Percentiles rank a stretch among this genome's conserved stretches.
Conservation (phyloP, 2,797 vertebrate genomes). For the Onychomys arenicola region DNA sequence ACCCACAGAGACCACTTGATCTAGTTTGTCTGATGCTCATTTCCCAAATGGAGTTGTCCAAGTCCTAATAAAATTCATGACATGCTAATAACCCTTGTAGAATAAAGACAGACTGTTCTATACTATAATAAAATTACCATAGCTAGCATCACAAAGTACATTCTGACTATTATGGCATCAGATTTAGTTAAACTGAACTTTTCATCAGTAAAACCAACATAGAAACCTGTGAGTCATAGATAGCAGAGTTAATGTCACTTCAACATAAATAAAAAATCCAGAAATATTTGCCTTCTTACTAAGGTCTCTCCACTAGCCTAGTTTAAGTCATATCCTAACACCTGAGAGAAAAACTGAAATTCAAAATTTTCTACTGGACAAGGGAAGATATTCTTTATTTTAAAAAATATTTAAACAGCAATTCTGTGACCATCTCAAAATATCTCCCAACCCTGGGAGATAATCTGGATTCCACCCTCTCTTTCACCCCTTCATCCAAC, state of each 20-base stretch:
- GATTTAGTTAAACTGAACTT: background rate
- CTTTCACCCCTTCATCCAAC: background rate
- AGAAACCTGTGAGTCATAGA: background rate
- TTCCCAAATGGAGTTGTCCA: background rate
- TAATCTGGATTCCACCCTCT: background rate
- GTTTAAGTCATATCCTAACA: background rate
- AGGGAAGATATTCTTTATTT: background rate
- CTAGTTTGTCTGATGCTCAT: constrained; percentile 19
- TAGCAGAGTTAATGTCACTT: background rate
- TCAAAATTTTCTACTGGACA: background rate
- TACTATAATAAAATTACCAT: background rate
- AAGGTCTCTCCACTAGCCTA: background rate
- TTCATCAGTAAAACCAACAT: background rate
- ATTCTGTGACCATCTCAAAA: background rate
- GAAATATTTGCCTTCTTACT: background rate
- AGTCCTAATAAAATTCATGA: constrained; percentile 2
- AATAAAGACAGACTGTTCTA: background rate
- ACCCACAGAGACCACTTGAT: constrained; percentile 1
- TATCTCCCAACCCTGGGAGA: background rate
- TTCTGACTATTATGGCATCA: too few relatives aligned
- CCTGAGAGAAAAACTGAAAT: background rate
- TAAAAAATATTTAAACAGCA: constrained; percentile 19
- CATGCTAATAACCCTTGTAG: background rate
- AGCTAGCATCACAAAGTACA: background rate
- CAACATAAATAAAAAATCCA: background rate